Base-by-base conservation (phyloP, 2,888 invertebrate genomes). In the Chydorus sphaericus region DNA sequence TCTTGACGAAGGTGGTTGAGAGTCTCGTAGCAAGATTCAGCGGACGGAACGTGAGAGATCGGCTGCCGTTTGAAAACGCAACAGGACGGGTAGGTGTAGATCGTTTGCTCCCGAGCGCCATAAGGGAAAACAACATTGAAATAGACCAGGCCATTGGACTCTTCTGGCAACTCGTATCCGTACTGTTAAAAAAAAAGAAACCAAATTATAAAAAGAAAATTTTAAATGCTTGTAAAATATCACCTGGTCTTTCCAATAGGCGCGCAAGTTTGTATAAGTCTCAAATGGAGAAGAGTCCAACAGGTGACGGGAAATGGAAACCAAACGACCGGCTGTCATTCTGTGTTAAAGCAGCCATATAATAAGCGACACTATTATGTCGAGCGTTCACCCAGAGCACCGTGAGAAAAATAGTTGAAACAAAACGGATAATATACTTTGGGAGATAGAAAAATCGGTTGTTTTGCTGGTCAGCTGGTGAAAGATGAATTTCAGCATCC, bases 161-260 rank as follows among this genome's bases (percentile, higher is more conserved):
- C 26, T 10, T 37, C 16, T 7, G 53, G 53, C 28, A 53, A 53
- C 5, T 26, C 11, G 26, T 53, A 53, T 10, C 53, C 53, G 8
- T 53, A 53, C 53, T 53, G 38, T 11, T 31, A 1, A 36, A 38
- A n/a, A 10, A 1, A 23, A 7, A 11, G 16, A 20, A 37, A 37
- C 3, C 14, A 14, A 37, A 1, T 38, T 28, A 2, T 20, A 26
- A 11, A 14, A 11, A 6, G 8, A n/a, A 44, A 29, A 29, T 14
- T 7, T 26, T 11, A 4, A 1, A 14, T 10, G 36, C 50, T 1
- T 28, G n/a, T n/a, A n/a, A 11, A 14, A 28, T 7, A 50, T 53
- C 28, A 53, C 53, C 53, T 38, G 37, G 3, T 36, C 36, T 23
- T 53, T 16, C 53, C 53, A 53, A 38, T 53, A 38, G n/a, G 18